phyloP scores from a whole-genome alignment of 2,888 invertebrate genomes.

The Agrenia bidenticulata region DNA sequence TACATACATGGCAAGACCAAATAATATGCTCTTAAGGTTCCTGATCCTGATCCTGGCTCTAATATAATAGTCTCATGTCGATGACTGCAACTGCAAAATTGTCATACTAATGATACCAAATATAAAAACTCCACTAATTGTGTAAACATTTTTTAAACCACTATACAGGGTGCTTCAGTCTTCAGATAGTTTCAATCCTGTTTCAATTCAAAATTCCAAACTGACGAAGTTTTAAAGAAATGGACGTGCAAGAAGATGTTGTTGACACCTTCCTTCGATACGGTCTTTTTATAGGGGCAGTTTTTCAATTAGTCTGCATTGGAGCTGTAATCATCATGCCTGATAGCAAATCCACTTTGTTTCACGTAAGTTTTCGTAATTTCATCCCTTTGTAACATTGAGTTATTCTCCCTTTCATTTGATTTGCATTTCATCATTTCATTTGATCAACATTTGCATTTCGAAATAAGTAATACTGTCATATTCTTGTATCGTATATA shows the following conservation, averaged over 20 bases:
- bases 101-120: no score
- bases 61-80: no score
- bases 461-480: background rate
- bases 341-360: slow-evolving; percentile 57
- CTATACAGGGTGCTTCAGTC: no score
- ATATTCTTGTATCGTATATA: background rate
- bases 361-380: slow-evolving; percentile 29
- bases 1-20: no score
- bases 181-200: no score
- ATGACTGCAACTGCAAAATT: no score
- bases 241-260: slow-evolving; percentile 59
- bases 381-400: background rate
- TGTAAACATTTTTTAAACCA: no score
- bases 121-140: no score
- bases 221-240: background rate
- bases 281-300: slow-evolving; percentile 79
- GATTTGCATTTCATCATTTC: background rate
- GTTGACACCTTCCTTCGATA: slow-evolving; percentile 73
- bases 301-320: slow-evolving; percentile 83
- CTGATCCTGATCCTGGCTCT: no score
- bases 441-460: background rate
- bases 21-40: no score
- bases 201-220: no score
- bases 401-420: background rate
- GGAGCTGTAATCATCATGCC: slow-evolving; percentile 77